These are phyloP conservation scores for Pachycephus smyrnensis DNA, from an alignment of 2,888 invertebrate species.

Conservation along the genomic window DNA sequence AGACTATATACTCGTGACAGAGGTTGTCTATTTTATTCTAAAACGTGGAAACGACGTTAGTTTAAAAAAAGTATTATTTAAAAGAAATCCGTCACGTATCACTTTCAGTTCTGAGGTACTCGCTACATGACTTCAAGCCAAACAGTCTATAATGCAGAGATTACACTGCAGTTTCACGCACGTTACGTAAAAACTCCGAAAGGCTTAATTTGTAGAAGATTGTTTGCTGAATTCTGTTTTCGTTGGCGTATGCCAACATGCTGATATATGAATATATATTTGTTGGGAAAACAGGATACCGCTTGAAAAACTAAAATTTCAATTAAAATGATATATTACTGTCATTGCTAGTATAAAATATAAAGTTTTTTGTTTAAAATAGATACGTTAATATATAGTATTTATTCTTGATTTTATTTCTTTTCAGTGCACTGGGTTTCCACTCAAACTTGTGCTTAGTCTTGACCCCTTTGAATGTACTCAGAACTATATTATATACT, in stretches of 20 bases:
- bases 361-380: background rate
- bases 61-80: too few species aligned
- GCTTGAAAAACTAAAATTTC: background rate
- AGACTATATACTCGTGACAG: too few species aligned
- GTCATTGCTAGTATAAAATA: background rate
- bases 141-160: too few species aligned
- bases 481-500: slow-evolving; percentile 44
- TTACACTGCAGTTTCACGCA: too few species aligned
- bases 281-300: background rate
- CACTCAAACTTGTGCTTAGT: slow-evolving; percentile 68
- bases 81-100: too few species aligned
- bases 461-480: slow-evolving; percentile 31
- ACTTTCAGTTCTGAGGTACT: too few species aligned
- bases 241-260: too few species aligned
- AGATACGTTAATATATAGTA: background rate
- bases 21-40: background rate
- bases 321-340: background rate
- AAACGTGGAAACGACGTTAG: too few species aligned
- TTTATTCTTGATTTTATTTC: background rate
- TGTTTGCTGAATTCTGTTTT: too few species aligned
- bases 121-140: too few species aligned
- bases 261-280: background rate
- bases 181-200: too few species aligned
- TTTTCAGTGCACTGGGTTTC: slow-evolving; percentile 66
- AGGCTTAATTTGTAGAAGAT: too few species aligned